phyloP scores from a whole-genome alignment of 2,888 invertebrate species.

The Phaedon cochleariae region DNA sequence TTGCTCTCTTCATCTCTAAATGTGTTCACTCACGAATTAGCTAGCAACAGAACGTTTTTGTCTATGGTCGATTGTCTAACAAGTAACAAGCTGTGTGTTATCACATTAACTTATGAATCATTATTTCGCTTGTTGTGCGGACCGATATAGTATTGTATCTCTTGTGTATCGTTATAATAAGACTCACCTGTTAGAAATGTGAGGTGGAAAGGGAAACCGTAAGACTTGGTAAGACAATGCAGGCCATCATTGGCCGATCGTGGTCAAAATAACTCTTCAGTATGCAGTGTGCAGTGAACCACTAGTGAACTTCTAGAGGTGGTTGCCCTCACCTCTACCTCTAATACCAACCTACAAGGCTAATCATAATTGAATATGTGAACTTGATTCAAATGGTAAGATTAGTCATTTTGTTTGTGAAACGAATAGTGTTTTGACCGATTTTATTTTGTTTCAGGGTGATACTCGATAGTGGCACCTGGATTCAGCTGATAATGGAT shows the following conservation, averaged over 20 bases:
- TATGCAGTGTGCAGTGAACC: constrained; percentile 49
- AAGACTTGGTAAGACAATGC: constrained; percentile 41
- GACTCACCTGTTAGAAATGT: constrained; percentile 13
- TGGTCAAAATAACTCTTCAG: constrained; percentile 42
- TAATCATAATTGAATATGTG: constrained; percentile 44
- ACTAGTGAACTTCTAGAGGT: constrained; percentile 50
- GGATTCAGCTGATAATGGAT: constrained; percentile 51
- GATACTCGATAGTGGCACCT: background rate
- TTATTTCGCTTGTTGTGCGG: constrained; percentile 5
- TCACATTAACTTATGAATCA: background rate
- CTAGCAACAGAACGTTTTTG: background rate
- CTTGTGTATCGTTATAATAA: constrained; percentile 12
- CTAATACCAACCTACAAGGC: constrained; percentile 47
- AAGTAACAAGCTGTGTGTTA: background rate
- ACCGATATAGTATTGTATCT: background rate
- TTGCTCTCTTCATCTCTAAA: background rate
- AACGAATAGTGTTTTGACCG: background rate
- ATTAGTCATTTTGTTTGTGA: background rate
- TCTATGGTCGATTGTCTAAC: background rate
- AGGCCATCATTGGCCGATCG: constrained; percentile 42
- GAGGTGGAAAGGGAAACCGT: constrained; percentile 36
- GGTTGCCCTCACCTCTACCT: constrained; percentile 50
- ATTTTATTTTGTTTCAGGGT: constrained; percentile 5
- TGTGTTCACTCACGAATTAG: background rate
- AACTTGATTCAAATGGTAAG: constrained; percentile 43